Evolutionary conservation across 1,140 invertebrate species (phyloP).

Genomic region (Zaprionus gabonicus): DNA sequence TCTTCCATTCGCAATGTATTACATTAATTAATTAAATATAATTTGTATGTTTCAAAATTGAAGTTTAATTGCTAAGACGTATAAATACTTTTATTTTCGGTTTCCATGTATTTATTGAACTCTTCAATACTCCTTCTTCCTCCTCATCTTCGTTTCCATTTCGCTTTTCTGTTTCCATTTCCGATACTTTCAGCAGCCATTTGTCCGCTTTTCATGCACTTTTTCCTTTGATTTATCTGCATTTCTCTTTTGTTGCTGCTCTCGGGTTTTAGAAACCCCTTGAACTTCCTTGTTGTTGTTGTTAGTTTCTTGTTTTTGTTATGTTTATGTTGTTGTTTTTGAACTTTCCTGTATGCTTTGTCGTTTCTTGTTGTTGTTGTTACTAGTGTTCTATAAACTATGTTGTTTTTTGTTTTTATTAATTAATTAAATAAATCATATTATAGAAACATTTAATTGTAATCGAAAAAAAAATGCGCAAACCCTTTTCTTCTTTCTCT

Average conservation of each 20-base stretch:
- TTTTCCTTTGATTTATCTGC: conserved; percentile 2
- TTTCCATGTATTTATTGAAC: conserved; percentile 45
- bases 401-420: conserved; percentile 73
- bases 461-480: conserved; percentile 63
- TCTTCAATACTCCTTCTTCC: conserved; percentile 13
- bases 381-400: conserved; percentile 58
- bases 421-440: conserved; percentile 76
- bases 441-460: conserved; percentile 68
- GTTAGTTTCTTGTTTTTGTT: conserved; percentile 28
- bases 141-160: conserved; percentile 1
- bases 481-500: conserved; percentile 38
- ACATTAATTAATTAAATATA: conserved; percentile 64
- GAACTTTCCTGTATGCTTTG: conserved; percentile 53
- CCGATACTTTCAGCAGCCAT: conserved; percentile 19
- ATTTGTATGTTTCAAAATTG: conserved; percentile 77
- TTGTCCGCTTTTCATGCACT: conserved; percentile 30
- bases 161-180: conserved; percentile 8
- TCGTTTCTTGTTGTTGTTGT: conserved; percentile 41
- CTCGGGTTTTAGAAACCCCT: conserved; percentile 72
- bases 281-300: conserved; percentile 50
- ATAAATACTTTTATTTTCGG: conserved; percentile 75
- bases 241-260: conserved; percentile 11
- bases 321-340: conserved; percentile 26
- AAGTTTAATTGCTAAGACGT: conserved; percentile 79
- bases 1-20: conserved; percentile 49